These are phyloP conservation scores for Dryomyza anilis DNA, from an alignment of 2,888 invertebrate species.

Conservation along the genomic window DNA sequence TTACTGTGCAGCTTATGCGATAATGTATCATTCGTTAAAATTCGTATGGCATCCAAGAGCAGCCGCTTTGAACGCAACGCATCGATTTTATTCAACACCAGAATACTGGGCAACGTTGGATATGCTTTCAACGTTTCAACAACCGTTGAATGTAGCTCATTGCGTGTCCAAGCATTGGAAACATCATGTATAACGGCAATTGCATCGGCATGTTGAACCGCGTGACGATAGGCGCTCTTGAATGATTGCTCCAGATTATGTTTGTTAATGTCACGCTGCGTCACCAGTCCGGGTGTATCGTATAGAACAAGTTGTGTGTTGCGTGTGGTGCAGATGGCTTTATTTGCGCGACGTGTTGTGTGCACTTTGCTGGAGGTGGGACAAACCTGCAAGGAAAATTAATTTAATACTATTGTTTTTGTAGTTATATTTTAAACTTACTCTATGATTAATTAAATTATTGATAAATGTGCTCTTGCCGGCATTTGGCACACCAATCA, in stretches of 20 bases:
- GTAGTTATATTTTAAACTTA: constrained; percentile 54
- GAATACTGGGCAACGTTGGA: constrained; percentile 68
- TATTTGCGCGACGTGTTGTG: constrained; percentile 77
- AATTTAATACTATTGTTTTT: not conserved
- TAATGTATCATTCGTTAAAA: constrained; percentile 70
- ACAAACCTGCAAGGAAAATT: constrained; percentile 74
- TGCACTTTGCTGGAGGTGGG: constrained; percentile 91
- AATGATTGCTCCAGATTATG: constrained; percentile 67
- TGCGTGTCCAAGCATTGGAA: constrained; percentile 71
- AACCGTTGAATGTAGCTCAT: constrained; percentile 72
- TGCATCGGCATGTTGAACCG: constrained; percentile 73
- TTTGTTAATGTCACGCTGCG: constrained; percentile 66
- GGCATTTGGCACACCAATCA: constrained; percentile 92
- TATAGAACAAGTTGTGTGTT: constrained; percentile 87
- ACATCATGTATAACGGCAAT: constrained; percentile 88
- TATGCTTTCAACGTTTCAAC: constrained; percentile 71
- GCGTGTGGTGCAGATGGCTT: constrained; percentile 75
- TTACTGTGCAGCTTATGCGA: constrained; percentile 40
- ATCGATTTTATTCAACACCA: constrained; percentile 91
- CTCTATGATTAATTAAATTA: constrained; percentile 77
- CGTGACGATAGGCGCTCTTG: constrained; percentile 63
- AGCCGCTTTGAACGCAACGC: constrained; percentile 72
- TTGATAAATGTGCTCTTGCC: constrained; percentile 97
- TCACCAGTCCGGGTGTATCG: constrained; percentile 92
- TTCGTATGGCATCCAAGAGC: constrained; percentile 73